These are phyloP conservation scores for Tetheella fluctuosa DNA, from an alignment of 2,888 invertebrate species.

Conservation along the genomic window DNA sequence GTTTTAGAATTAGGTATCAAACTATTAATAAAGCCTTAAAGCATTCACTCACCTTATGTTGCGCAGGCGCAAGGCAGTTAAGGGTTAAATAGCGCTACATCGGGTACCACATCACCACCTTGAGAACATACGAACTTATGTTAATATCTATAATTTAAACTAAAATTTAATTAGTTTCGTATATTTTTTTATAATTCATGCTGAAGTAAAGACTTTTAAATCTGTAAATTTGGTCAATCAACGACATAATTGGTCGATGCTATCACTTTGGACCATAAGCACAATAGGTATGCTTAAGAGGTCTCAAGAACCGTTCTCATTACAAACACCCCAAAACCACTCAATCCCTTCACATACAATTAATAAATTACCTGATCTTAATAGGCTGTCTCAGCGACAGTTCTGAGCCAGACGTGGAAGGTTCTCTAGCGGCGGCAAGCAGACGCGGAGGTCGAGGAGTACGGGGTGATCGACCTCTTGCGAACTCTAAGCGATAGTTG, in stretches of 20 bases:
- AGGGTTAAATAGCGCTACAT: conserved; percentile 72
- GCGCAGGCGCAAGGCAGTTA: conserved; percentile 62
- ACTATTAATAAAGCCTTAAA: conserved; percentile 44
- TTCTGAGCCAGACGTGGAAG: conserved; percentile 74
- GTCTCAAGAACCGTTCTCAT: neutral
- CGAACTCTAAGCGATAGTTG: conserved; percentile 90
- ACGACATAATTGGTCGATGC: no score
- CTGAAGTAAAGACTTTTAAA: neutral
- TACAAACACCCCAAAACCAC: neutral
- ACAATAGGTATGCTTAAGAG: no score
- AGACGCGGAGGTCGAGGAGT: conserved; percentile 73
- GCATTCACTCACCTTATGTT: conserved; percentile 79
- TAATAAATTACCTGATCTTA: conserved; percentile 66
- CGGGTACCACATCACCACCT: conserved; percentile 73
- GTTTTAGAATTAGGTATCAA: conserved; percentile 11
- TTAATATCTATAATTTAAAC: conserved; percentile 21
- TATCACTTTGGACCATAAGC: no score
- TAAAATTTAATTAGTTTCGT: conserved; percentile 16
- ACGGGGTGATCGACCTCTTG: conserved; percentile 85
- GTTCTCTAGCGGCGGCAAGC: conserved; percentile 59
- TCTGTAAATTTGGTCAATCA: no score
- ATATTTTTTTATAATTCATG: neutral
- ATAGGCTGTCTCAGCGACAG: conserved; percentile 71
- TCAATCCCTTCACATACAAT: conserved; percentile 3
- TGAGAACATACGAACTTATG: conserved; percentile 60